phyloP scores from a whole-genome alignment of 2,888 invertebrate species.

The Scaptomyza polygonia region DNA sequence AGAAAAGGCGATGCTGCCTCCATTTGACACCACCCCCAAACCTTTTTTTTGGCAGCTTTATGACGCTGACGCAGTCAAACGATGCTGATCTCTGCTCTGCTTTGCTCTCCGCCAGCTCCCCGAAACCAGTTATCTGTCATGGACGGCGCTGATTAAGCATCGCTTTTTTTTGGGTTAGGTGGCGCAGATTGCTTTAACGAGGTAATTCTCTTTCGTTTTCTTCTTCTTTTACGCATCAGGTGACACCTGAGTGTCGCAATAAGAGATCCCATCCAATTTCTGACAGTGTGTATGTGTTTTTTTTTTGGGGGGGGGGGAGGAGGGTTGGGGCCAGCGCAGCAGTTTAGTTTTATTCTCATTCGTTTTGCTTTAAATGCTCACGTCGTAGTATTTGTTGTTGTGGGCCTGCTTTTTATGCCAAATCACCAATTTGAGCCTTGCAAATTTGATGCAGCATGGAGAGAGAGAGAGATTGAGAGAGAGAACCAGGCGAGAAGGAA shows the following conservation, averaged over 20 bases:
- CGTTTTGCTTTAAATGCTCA: slow-evolving; percentile 70
- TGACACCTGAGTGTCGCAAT: slow-evolving; percentile 62
- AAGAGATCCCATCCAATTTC: slow-evolving; percentile 17
- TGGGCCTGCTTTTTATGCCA: slow-evolving; percentile 19
- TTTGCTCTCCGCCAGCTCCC: too few relatives aligned
- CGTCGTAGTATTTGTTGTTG: slow-evolving; percentile 61
- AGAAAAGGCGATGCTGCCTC: slow-evolving; percentile 1
- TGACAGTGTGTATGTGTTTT: slow-evolving; percentile 23
- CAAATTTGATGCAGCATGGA: slow-evolving; percentile 48
- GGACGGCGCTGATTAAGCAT: slow-evolving; percentile 65
- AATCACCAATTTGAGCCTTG: slow-evolving; percentile 63
- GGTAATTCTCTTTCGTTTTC: slow-evolving; percentile 13
- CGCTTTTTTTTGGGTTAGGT: slow-evolving; percentile 9
- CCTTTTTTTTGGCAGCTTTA: slow-evolving; percentile 38
- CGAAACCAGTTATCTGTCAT: slow-evolving; percentile 62
- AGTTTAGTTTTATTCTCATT: slow-evolving; percentile 78
- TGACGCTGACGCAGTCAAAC: slow-evolving; percentile 64
- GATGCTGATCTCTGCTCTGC: slow-evolving; percentile 41
- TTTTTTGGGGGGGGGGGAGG: slow-evolving; percentile 5
- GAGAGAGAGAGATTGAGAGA: background rate
- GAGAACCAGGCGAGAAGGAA: too few relatives aligned
- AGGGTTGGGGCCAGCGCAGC: too few relatives aligned
- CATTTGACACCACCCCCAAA: background rate
- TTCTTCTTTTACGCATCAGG: slow-evolving; percentile 9
- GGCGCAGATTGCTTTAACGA: slow-evolving; percentile 65